Evolutionary conservation across 2,888 invertebrate genomes (phyloP).

Genomic region (Morinoia aosen): DNA sequence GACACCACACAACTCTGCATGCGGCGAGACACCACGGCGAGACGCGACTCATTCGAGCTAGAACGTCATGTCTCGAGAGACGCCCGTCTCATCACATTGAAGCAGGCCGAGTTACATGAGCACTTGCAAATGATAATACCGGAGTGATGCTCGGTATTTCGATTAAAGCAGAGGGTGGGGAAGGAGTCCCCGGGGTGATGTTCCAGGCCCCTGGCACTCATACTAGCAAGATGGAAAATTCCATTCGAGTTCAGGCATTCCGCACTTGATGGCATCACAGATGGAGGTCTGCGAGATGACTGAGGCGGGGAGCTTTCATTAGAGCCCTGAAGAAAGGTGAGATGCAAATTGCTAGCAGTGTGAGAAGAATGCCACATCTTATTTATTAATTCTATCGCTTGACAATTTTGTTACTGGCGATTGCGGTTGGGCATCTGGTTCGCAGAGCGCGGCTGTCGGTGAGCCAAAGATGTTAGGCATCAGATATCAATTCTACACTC

Average conservation of each 20-base stretch:
- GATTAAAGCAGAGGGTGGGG: not conserved
- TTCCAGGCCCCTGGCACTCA: not conserved
- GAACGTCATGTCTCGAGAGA: not conserved
- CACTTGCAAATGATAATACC: not conserved
- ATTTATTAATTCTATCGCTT: not conserved
- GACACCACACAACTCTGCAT: no score
- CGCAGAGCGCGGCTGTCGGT: not conserved
- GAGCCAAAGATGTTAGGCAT: not conserved
- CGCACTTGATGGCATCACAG: not conserved
- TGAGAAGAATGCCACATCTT: not conserved
- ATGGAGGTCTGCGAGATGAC: not conserved
- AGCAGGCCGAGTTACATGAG: not conserved
- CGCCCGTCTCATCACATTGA: not conserved
- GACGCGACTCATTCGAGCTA: not conserved
- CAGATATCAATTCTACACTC: no score
- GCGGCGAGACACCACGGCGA: no score
- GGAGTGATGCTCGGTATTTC: not conserved
- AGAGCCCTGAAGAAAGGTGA: not conserved
- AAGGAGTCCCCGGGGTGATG: not conserved
- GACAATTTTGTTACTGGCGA: not conserved
- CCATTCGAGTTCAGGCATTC: conserved; percentile 10
- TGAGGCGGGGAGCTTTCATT: not conserved
- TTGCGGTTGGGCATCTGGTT: not conserved
- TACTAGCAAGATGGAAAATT: not conserved
- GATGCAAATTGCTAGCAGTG: not conserved